These are phyloP conservation scores for Amphipyra berbera DNA, from an alignment of 2,888 invertebrate genomes.

Conservation along the genomic window DNA sequence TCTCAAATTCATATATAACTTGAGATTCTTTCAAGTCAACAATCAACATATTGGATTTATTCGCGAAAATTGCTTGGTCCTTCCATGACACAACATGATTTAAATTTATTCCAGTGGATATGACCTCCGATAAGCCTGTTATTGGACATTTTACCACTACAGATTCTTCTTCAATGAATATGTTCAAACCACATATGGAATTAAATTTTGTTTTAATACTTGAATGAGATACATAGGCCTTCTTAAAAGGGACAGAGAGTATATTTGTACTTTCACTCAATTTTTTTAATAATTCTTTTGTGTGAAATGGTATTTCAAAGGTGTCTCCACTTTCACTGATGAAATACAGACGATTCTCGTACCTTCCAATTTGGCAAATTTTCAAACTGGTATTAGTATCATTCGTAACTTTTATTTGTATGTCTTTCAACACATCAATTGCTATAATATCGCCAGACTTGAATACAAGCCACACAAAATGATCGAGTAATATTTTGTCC, in stretches of 20 bases:
- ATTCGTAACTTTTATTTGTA: slow-evolving; percentile 66
- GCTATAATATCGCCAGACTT: slow-evolving; percentile 73
- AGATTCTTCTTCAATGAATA: slow-evolving; percentile 63
- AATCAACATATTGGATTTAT: slow-evolving; percentile 75
- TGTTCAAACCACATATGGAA: slow-evolving; percentile 66
- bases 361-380: slow-evolving; percentile 66
- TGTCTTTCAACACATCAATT: slow-evolving; percentile 67
- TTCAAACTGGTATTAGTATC: slow-evolving; percentile 67
- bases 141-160: slow-evolving; percentile 71
- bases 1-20: slow-evolving; percentile 70
- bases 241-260: slow-evolving; percentile 67
- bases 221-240: slow-evolving; percentile 43
- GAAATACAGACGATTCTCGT: slow-evolving; percentile 65
- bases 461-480: slow-evolving; percentile 76
- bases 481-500: slow-evolving; percentile 68
- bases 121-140: slow-evolving; percentile 70
- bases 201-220: slow-evolving; percentile 32
- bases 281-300: slow-evolving; percentile 65
- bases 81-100: slow-evolving; percentile 72
- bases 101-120: slow-evolving; percentile 58
- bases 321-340: slow-evolving; percentile 79
- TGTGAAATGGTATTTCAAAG: slow-evolving; percentile 62
- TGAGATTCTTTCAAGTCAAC: slow-evolving; percentile 69
- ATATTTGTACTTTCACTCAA: slow-evolving; percentile 63
- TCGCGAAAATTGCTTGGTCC: slow-evolving; percentile 68